Conservation (phyloP, 1,140 invertebrate species). For the Anagrus nilaparvatae region DNA sequence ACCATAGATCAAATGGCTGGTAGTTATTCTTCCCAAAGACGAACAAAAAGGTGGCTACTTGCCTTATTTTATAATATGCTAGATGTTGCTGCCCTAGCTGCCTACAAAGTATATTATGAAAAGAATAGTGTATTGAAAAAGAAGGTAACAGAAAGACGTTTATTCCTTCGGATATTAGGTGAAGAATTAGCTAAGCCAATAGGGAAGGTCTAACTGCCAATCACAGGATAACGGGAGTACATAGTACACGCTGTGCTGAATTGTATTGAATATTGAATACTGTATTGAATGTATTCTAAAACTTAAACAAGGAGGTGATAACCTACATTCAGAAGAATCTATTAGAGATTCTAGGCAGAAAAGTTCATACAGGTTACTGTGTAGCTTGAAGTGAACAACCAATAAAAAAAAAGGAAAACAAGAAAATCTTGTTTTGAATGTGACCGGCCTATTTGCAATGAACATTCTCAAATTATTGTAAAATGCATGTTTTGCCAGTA, state of each 20-base stretch:
- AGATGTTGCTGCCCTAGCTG: constrained; percentile 37
- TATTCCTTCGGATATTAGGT: constrained; percentile 10
- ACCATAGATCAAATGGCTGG: constrained; percentile 37
- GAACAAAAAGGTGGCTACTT: constrained; percentile 44
- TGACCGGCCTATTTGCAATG: constrained; percentile 12
- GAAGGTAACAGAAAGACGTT: constrained; percentile 10
- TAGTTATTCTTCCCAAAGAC: constrained; percentile 40
- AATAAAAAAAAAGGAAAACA: too few relatives aligned
- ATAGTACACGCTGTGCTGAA: neutral
- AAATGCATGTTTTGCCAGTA: too few relatives aligned
- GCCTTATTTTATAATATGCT: too few relatives aligned
- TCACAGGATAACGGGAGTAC: constrained; percentile 7
- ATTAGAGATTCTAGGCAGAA: constrained; percentile 1
- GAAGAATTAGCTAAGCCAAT: constrained; percentile 12
- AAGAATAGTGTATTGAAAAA: constrained; percentile 10
- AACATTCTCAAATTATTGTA: constrained; percentile 1
- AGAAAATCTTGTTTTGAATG: constrained; percentile 12
- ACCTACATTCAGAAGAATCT: neutral
- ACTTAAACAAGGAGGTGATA: neutral
- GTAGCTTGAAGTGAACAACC: too few relatives aligned
- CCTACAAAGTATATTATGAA: constrained; percentile 15
- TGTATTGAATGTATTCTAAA: too few relatives aligned
- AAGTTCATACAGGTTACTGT: neutral
- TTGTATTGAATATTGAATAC: too few relatives aligned
- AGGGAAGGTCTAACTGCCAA: constrained; percentile 6